Evolutionary conservation across 2,888 invertebrate genomes (phyloP), one percentile per base, ranked within the genome.

Genomic region (Boloria euphrosyne): DNA sequence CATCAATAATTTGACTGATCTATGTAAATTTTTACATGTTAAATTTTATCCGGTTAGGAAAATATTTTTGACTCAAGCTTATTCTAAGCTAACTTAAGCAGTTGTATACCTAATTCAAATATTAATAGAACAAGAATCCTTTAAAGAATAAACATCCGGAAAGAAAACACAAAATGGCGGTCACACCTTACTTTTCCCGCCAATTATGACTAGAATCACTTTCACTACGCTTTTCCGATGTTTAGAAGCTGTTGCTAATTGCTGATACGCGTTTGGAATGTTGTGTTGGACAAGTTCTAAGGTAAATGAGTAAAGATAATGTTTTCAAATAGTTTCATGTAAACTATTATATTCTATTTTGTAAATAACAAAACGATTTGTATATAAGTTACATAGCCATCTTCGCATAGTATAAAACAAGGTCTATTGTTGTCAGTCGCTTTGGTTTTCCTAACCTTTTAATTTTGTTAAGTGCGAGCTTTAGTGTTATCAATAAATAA

Each of bases 151-250:
- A 78, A 77, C 73, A 74, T 75, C 83, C 81, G 86, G 83, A 88
- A 82, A 84, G 85, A 85, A 88, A 89, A 81, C 75, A 71, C 77
- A 80, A 78, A 75, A 78, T 78, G 77, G 77, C 79, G 64, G 76
- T 76, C 79, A 73, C 78, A 73, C 75, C 75, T 77, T 76, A 82
- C 82, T 84, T 88, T 89, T 86, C 84, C 82, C 80, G 79, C 77
- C 79, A 84, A 85, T 84, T 84, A 76, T 78, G 73, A 75, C 75
- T 73, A 77, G 82, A 83, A 83, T 87, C 84, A 84, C 90, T 90
- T 90, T 90, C 89, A 78, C 82, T 73, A 72, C 74, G 77, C 74
- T 78, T 81, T 82, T 81, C 78, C 78, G 72, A 76, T 74, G 66
- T 71, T 71, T 69, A 74, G 70, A 75, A 73, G 59, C 72, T 65